Conservation (phyloP, 2,888 invertebrate species). For the Pseudococcus viburni region DNA sequence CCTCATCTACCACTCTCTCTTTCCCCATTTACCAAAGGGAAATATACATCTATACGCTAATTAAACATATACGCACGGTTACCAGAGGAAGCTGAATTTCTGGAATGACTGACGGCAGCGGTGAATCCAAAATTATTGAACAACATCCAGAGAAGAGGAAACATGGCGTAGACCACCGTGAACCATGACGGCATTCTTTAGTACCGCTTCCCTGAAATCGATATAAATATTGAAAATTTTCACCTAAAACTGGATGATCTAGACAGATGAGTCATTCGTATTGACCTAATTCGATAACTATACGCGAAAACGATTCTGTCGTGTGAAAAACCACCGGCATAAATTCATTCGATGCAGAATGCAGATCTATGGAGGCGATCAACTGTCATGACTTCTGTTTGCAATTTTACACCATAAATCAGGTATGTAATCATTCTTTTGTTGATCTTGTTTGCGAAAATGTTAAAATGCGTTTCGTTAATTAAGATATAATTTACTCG, state of each 20-base stretch:
- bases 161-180: conserved; percentile 66
- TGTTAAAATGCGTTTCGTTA: background rate
- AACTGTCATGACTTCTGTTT: conserved; percentile 18
- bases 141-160: conserved; percentile 64
- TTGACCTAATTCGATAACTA: conserved; percentile 6
- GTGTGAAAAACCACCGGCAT: conserved; percentile 4
- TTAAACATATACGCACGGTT: conserved; percentile 61
- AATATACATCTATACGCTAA: background rate
- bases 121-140: conserved; percentile 64
- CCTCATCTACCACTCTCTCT: background rate
- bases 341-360: background rate
- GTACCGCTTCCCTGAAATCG: conserved; percentile 62
- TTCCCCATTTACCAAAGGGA: background rate
- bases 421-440: background rate
- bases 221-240: conserved; percentile 53
- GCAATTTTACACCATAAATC: background rate
- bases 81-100: conserved; percentile 62
- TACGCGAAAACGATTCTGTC: conserved; percentile 17
- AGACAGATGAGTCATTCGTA: conserved; percentile 51
- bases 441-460: background rate
- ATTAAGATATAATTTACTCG: too few relatives aligned
- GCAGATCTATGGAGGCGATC: background rate
- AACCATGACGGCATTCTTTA: conserved; percentile 67
- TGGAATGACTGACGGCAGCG: conserved; percentile 60
- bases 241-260: conserved; percentile 51